Evolutionary conservation across 2,797 vertebrate genomes (phyloP), one percentile per base, ranked within the genome.

Genomic region (Trematomus bernacchii): DNA sequence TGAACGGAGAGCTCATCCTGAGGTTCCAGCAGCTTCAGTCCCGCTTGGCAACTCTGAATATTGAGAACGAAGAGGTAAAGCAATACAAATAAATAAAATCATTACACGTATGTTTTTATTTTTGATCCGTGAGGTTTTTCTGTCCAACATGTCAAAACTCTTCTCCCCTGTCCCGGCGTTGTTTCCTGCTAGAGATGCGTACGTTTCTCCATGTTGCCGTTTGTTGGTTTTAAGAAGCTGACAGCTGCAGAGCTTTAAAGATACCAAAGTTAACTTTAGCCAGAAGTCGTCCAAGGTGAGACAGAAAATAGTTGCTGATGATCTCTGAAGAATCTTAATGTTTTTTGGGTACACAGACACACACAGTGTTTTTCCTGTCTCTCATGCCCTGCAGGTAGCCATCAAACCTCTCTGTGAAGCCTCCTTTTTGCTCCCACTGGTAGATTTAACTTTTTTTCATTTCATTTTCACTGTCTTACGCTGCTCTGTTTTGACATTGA

Each of bases 1-100:
- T 99, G 63, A 98, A 99, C 37, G 97, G 96, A 1, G 98, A 99
- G 76, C 96, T 99, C 70, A 95, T 98, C 92, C 94, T 98, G 57
- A 94, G 98, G 64, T 97, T 98, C 87, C 98, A 99, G 85, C 98
- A 99, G 77, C 95, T 99, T 16, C 98, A 98, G 92, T 99, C 98
- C 18, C 96, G 98, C 27, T 89, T 99, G 70, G 91, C 98, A 42
- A 99, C 97, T 0, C 95, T 99, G 69, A 99, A 98, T 92, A 99
- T 99, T 0, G 98, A 99, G 92, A 99, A 97, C 0, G 98, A 99
- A 84, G 98, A 99, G 98, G 98, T 99, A 91, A 95, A 90, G 62
- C 1, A 1, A 19, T 0, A 30, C 52, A 72, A 47, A 48, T 21
- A 14, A 19, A 5, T 5, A 3, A 53, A 23, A 10, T 55, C 6